Conservation (phyloP, 92 coral and sea anemone genomes). For the Heteractis magnifica region DNA sequence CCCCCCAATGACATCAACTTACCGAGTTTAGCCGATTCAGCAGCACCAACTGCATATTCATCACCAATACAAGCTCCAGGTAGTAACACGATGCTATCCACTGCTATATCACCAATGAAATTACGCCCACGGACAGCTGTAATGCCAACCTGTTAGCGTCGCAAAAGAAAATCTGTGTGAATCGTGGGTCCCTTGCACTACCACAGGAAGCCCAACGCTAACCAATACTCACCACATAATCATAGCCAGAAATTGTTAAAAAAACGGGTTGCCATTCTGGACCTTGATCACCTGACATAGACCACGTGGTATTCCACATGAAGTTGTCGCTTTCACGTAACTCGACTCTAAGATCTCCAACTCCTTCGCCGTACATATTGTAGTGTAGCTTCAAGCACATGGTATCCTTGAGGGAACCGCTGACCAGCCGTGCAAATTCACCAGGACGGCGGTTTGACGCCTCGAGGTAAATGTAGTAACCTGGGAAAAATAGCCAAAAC, state of each 20-base stretch:
- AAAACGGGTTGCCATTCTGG: conserved; percentile 15
- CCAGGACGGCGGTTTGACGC: conserved; percentile 35
- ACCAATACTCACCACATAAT: conserved; percentile 25
- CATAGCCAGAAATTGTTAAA: conserved; percentile 23
- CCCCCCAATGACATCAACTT: background rate
- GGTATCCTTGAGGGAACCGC: conserved; percentile 23
- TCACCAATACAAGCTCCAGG: conserved; percentile 49
- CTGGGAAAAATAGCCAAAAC: background rate
- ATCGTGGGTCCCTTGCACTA: background rate
- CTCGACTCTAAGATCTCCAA: conserved; percentile 44
- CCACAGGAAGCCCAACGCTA: background rate
- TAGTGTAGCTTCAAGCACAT: conserved; percentile 39
- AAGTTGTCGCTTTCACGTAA: conserved; percentile 14
- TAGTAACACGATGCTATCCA: conserved; percentile 55
- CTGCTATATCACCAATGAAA: conserved; percentile 76
- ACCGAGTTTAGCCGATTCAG: background rate
- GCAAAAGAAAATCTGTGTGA: background rate
- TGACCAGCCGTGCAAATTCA: conserved; percentile 38
- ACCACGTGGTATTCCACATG: conserved; percentile 43
- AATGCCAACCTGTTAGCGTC: conserved; percentile 50
- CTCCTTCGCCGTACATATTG: conserved; percentile 50
- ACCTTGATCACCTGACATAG: conserved; percentile 41
- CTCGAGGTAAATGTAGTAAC: conserved; percentile 39
- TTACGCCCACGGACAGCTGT: conserved; percentile 76
- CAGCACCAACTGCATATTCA: conserved; percentile 17